phyloP scores from a whole-genome alignment of 2,113 vertebrate genomes.

The Coturnix japonica region DNA sequence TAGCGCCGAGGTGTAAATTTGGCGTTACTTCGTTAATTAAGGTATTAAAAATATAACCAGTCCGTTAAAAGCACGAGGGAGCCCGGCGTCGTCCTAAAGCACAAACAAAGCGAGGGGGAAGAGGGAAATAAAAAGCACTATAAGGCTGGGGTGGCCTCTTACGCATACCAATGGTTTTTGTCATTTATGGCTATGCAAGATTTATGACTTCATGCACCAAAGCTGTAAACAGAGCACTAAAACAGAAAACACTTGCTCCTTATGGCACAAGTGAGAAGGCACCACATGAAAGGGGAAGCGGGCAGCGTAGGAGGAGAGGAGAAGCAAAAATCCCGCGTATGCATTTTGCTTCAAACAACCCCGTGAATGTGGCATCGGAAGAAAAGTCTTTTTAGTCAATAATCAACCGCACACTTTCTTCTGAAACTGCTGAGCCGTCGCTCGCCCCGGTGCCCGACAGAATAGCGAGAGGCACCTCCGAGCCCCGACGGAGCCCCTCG shows the following conservation, averaged over 20 bases:
- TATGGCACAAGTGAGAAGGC: slow-evolving; percentile 81
- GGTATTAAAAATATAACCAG: slow-evolving; percentile 80
- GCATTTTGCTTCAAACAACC: slow-evolving; percentile 85
- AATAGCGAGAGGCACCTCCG: slow-evolving; percentile 44
- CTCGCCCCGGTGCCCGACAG: slow-evolving; percentile 57
- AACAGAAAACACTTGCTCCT: slow-evolving; percentile 87
- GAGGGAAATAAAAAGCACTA: slow-evolving; percentile 78
- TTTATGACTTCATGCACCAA: slow-evolving; percentile 88
- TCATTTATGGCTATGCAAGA: slow-evolving; percentile 90
- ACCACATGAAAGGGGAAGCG: slow-evolving; percentile 81
- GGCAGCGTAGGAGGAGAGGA: slow-evolving; percentile 90
- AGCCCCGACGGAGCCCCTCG: not conserved
- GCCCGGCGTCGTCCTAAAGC: slow-evolving; percentile 82
- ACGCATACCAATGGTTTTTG: slow-evolving; percentile 90
- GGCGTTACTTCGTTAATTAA: slow-evolving; percentile 73
- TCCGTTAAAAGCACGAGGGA: slow-evolving; percentile 76
- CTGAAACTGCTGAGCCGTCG: slow-evolving; percentile 89
- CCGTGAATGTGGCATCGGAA: slow-evolving; percentile 81
- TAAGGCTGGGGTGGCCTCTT: slow-evolving; percentile 85
- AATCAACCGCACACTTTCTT: slow-evolving; percentile 91
- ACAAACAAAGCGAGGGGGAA: slow-evolving; percentile 81
- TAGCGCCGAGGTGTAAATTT: slow-evolving; percentile 63
- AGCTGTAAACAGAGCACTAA: slow-evolving; percentile 90
- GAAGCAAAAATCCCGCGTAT: slow-evolving; percentile 84
- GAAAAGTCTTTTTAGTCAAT: slow-evolving; percentile 87